Evolutionary conservation across 2,797 vertebrate species (phyloP).

Genomic region (Paedocypris micromegethes): DNA sequence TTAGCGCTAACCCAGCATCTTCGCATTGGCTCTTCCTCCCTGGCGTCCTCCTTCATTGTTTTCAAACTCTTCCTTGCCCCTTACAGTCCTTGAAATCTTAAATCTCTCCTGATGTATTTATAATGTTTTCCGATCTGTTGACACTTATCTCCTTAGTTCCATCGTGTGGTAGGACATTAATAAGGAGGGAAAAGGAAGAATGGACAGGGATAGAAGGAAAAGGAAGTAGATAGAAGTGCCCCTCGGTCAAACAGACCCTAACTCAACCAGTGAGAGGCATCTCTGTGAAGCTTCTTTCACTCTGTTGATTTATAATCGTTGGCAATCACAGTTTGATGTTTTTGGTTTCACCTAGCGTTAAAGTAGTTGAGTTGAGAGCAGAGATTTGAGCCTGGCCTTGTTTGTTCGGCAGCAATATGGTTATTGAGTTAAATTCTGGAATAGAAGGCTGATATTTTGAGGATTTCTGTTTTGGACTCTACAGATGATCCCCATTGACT

Average conservation of each 20-base stretch:
- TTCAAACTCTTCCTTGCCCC: background rate
- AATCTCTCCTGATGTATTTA: conserved; percentile 40
- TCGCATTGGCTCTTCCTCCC: conserved; percentile 13
- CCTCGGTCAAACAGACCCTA: conserved; percentile 44
- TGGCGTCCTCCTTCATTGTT: background rate
- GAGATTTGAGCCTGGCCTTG: no score
- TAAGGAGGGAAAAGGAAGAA: conserved; percentile 37
- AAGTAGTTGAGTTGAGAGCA: no score
- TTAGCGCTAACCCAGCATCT: conserved; percentile 48
- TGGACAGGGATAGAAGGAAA: conserved; percentile 5
- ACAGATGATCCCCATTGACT: no score
- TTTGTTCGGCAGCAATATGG: no score
- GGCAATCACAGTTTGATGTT: no score
- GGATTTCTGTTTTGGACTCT: no score
- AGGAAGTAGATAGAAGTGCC: conserved; percentile 14
- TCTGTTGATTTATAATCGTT: conserved; percentile 23
- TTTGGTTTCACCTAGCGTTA: no score
- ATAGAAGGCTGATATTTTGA: no score
- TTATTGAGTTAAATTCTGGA: no score
- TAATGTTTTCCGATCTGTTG: conserved; percentile 41
- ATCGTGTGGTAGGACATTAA: conserved; percentile 40
- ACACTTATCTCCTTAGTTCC: conserved; percentile 12
- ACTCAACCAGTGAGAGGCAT: conserved; percentile 38
- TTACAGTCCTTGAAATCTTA: conserved; percentile 14
- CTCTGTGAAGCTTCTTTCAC: conserved; percentile 2